Evolutionary conservation across 2,797 vertebrate species (phyloP).

Genomic region (Typhlichthys eigenmanni): DNA sequence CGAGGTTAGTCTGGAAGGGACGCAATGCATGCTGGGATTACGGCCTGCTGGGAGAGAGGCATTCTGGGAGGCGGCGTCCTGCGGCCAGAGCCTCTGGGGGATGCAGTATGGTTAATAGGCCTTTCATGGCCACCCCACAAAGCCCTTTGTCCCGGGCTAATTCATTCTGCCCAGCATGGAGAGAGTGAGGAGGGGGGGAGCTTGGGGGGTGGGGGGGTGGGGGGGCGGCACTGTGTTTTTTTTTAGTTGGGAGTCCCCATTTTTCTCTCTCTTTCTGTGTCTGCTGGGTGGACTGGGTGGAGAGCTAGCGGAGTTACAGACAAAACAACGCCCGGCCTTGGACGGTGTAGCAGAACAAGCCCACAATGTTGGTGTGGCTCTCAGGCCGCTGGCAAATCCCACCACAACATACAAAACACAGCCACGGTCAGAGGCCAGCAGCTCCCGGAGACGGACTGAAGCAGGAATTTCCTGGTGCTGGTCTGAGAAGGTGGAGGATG

Average conservation of each 20-base stretch:
- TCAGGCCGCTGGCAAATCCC: background rate
- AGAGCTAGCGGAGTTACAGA: conserved; percentile 21
- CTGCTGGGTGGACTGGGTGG: too few relatives aligned
- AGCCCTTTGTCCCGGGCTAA: conserved; percentile 84
- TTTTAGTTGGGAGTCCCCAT: conserved; percentile 47
- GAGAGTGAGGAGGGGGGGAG: conserved; percentile 51
- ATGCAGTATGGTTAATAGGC: conserved; percentile 86
- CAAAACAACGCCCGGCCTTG: conserved; percentile 17
- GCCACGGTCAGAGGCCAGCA: too few relatives aligned
- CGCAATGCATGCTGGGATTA: conserved; percentile 80
- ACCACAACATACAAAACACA: too few relatives aligned
- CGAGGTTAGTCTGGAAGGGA: conserved; percentile 73
- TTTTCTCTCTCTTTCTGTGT: conserved; percentile 16
- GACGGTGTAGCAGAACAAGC: conserved; percentile 47
- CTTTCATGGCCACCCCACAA: conserved; percentile 85
- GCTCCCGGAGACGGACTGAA: too few relatives aligned
- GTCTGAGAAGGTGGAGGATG: too few relatives aligned
- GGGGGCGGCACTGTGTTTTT: conserved; percentile 20
- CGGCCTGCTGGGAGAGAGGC: conserved; percentile 76
- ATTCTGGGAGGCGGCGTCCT: conserved; percentile 83
- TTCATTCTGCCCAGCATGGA: conserved; percentile 81
- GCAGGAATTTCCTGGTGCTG: too few relatives aligned
- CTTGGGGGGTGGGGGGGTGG: conserved; percentile 24
- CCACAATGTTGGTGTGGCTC: conserved; percentile 60
- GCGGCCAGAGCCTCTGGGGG: conserved; percentile 86